Evolutionary conservation across 2,888 invertebrate species (phyloP).

Genomic region (Ornithoptera alexandrae): DNA sequence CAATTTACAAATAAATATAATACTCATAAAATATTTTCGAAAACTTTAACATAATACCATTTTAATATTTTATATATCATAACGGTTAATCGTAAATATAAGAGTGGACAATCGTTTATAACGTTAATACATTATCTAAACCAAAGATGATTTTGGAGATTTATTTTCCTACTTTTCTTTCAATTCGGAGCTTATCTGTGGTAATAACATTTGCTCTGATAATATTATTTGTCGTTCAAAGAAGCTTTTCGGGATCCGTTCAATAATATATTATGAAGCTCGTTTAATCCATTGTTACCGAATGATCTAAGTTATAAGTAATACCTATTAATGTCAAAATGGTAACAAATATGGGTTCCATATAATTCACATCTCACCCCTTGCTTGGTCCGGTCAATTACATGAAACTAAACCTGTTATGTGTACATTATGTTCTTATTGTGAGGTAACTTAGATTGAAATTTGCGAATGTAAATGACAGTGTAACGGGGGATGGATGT

Average conservation of each 20-base stretch:
- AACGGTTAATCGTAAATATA: background rate
- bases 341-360: background rate
- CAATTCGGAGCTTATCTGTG: conserved; percentile 22
- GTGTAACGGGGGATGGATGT: conserved; percentile 15
- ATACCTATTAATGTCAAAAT: conserved; percentile 19
- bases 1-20: background rate
- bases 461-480: conserved; percentile 24
- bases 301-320: conserved; percentile 20
- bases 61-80: background rate
- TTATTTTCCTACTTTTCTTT: conserved; percentile 22
- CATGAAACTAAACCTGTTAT: conserved; percentile 22
- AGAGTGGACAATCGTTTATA: conserved; percentile 1
- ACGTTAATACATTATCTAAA: conserved; percentile 14
- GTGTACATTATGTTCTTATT: conserved; percentile 16
- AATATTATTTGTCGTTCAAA: conserved; percentile 28
- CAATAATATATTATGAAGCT: conserved; percentile 23
- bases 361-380: conserved; percentile 11
- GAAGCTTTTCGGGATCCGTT: conserved; percentile 21
- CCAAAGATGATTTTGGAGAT: conserved; percentile 13
- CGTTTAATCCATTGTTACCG: conserved; percentile 28
- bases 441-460: conserved; percentile 23
- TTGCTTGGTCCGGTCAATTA: conserved; percentile 13
- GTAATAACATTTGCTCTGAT: conserved; percentile 26
- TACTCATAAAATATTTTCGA: background rate
- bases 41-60: background rate